These are phyloP conservation scores for Sebastes oblongus DNA, from an alignment of 2,797 vertebrate species.

Conservation along the genomic window DNA sequence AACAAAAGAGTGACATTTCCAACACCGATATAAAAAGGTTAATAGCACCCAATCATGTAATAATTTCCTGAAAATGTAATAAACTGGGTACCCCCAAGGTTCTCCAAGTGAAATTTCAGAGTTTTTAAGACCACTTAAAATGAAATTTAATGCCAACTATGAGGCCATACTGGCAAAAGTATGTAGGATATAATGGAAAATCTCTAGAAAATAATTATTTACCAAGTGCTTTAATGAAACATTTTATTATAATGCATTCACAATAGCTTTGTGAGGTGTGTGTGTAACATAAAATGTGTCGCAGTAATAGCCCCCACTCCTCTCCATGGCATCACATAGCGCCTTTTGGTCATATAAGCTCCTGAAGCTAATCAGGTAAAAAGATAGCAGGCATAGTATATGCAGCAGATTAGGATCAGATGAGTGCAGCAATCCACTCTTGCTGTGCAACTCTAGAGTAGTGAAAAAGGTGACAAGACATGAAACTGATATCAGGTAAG, in stretches of 20 bases:
- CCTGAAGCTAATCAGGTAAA: not conserved
- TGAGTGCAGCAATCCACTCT: too few species aligned
- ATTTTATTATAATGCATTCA: not conserved
- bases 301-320: too few species aligned
- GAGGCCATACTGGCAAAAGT: not conserved
- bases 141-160: too few species aligned
- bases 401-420: too few species aligned
- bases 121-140: too few species aligned
- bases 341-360: not conserved
- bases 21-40: not conserved
- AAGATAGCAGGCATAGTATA: too few species aligned
- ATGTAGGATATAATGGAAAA: not conserved
- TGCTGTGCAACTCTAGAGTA: too few species aligned
- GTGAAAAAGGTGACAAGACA: too few species aligned
- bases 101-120: too few species aligned
- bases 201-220: not conserved
- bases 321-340: not conserved
- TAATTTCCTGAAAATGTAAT: not conserved
- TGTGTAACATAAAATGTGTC: not conserved
- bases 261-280: not conserved
- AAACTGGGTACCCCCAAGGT: not conserved
- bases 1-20: constrained; percentile 1
- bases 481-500: too few species aligned
- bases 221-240: not conserved
- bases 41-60: too few species aligned